Conservation (phyloP, 2,888 invertebrate species). For the Idaea biselata region DNA sequence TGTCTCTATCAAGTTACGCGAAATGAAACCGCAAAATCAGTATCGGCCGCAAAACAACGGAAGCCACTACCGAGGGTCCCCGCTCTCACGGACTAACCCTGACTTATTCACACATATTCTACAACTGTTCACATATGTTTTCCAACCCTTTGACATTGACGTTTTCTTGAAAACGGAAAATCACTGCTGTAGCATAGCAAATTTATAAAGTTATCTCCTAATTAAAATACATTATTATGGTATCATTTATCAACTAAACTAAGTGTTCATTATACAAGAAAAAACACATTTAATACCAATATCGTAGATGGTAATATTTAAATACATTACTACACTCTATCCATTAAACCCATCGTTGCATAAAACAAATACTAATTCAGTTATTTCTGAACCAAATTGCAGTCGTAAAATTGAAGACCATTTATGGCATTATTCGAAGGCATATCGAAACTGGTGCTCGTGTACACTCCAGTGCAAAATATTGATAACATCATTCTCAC, state of each 20-base stretch:
- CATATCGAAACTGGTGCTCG: slow-evolving; percentile 73
- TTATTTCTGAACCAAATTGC: slow-evolving; percentile 65
- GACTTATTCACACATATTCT: slow-evolving; percentile 48
- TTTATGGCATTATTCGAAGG: slow-evolving; percentile 75
- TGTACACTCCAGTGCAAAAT: slow-evolving; percentile 56
- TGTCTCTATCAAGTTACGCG: slow-evolving; percentile 76
- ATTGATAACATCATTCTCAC: slow-evolving; percentile 19
- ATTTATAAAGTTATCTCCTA: neutral
- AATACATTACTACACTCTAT: slow-evolving; percentile 37
- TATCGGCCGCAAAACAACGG: slow-evolving; percentile 73
- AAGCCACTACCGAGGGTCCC: slow-evolving; percentile 62
- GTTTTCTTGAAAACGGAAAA: neutral
- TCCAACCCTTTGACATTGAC: neutral
- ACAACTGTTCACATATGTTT: slow-evolving; percentile 6
- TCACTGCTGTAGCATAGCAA: neutral
- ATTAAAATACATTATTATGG: neutral
- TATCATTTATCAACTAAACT: neutral
- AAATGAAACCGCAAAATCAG: slow-evolving; percentile 79
- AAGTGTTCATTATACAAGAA: neutral
- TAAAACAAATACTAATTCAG: slow-evolving; percentile 74
- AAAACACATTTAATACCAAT: neutral
- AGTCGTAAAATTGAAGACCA: slow-evolving; percentile 75
- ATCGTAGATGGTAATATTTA: slow-evolving; percentile 2
- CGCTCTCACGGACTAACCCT: slow-evolving; percentile 60
- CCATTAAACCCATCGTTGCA: slow-evolving; percentile 64